Conservation (phyloP, 2,113 vertebrate genomes). For the Raja brachyura region DNA sequence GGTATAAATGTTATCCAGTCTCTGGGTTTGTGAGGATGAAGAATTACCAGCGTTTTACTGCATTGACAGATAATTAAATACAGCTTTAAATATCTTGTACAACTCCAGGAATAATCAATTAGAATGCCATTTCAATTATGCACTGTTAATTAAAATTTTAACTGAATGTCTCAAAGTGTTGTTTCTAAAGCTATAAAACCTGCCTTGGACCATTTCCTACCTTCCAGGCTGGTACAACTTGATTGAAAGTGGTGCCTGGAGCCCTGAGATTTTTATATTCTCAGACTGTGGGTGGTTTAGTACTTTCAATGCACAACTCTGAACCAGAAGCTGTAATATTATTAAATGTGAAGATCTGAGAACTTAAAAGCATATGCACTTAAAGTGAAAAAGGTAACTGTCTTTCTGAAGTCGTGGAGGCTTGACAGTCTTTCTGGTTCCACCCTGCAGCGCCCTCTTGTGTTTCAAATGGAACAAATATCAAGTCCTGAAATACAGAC, state of each 20-base stretch:
- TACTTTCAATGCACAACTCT: background rate
- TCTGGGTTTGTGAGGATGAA: background rate
- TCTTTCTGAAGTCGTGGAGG: background rate
- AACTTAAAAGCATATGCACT: background rate
- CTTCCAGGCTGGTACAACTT: background rate
- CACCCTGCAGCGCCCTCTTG: slow-evolving; percentile 27
- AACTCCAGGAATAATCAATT: slow-evolving; percentile 30
- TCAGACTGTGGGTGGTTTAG: background rate
- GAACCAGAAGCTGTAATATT: background rate
- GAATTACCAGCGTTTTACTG: slow-evolving; percentile 17
- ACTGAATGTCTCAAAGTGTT: background rate
- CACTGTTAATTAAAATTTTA: background rate
- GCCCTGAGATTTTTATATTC: background rate
- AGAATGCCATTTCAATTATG: slow-evolving; percentile 33
- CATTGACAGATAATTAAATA: slow-evolving; percentile 28
- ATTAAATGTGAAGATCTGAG: background rate
- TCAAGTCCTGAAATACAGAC: background rate
- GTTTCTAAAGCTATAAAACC: background rate
- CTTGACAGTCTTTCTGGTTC: background rate
- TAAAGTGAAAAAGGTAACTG: background rate
- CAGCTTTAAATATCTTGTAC: slow-evolving; percentile 27
- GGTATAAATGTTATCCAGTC: background rate
- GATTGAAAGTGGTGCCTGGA: slow-evolving; percentile 25
- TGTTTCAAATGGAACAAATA: slow-evolving; percentile 29
- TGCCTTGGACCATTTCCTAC: background rate